These are phyloP conservation scores for Lasioglossum malachurum DNA, from an alignment of 2,888 invertebrate genomes.

Conservation along the genomic window DNA sequence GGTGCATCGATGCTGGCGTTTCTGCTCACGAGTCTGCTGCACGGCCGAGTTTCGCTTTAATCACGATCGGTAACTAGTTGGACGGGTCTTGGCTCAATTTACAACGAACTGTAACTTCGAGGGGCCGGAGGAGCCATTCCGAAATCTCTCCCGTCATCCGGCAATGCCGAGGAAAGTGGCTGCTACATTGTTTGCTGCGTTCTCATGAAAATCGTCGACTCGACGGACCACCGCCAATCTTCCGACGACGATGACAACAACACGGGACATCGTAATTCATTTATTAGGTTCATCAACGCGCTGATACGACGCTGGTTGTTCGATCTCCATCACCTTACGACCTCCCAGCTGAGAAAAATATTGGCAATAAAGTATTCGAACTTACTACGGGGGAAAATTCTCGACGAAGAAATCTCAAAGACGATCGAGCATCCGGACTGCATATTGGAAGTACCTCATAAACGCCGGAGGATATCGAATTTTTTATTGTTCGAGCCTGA, in stretches of 20 bases:
- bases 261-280: constrained; percentile 38
- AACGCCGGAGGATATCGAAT: not conserved
- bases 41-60: constrained; percentile 63
- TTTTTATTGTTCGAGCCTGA: not conserved
- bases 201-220: constrained; percentile 58
- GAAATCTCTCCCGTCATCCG: constrained; percentile 53
- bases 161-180: constrained; percentile 59
- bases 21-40: constrained; percentile 53
- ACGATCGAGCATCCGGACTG: constrained; percentile 1
- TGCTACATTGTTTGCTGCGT: constrained; percentile 47
- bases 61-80: constrained; percentile 61
- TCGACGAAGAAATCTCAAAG: not conserved
- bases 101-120: constrained; percentile 72
- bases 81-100: constrained; percentile 69
- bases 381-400: constrained; percentile 2
- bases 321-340: constrained; percentile 49
- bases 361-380: constrained; percentile 57
- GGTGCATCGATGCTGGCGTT: constrained; percentile 51
- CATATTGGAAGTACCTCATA: not conserved
- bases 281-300: constrained; percentile 47
- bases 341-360: constrained; percentile 41
- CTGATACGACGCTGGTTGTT: constrained; percentile 44
- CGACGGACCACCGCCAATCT: constrained; percentile 37
- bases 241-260: constrained; percentile 16
- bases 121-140: constrained; percentile 63